These are phyloP conservation scores for Manis javanica DNA, from an alignment of 2,797 vertebrate genomes.

Conservation along the genomic window DNA sequence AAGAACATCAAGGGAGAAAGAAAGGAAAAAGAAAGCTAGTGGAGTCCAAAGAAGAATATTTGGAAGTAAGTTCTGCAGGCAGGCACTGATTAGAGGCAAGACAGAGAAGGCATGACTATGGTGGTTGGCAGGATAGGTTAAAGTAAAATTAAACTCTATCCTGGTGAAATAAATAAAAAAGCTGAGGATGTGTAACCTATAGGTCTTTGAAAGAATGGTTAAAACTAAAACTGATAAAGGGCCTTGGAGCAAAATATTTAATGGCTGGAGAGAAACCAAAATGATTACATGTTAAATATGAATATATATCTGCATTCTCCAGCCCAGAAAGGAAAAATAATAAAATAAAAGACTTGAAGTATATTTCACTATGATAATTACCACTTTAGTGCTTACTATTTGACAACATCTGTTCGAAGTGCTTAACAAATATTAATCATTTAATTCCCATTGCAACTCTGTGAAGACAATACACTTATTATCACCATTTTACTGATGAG, in stretches of 20 bases:
- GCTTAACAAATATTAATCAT: background rate
- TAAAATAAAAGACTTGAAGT: background rate
- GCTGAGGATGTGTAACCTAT: background rate
- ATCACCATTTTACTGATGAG: background rate
- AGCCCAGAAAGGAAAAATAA: background rate
- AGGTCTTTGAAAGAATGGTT: conserved; percentile 9
- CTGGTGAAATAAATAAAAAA: conserved; percentile 26
- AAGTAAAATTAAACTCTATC: background rate
- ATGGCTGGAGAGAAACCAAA: background rate
- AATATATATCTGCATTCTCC: background rate
- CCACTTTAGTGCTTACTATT: conserved; percentile 18
- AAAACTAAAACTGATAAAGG: background rate
- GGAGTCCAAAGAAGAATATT: background rate
- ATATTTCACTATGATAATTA: background rate
- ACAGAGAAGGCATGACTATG: background rate
- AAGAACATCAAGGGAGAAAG: background rate
- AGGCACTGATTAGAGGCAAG: background rate
- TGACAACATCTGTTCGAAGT: background rate
- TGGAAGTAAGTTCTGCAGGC: background rate
- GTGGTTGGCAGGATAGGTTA: background rate
- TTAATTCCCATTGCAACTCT: background rate
- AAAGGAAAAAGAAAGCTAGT: conserved; percentile 5
- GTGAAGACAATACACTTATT: background rate
- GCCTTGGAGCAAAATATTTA: conserved; percentile 36
- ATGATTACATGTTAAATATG: background rate